Evolutionary conservation across 2,797 vertebrate species (phyloP), one percentile per base, ranked within the genome.

Genomic region (Tapirus indicus): DNA sequence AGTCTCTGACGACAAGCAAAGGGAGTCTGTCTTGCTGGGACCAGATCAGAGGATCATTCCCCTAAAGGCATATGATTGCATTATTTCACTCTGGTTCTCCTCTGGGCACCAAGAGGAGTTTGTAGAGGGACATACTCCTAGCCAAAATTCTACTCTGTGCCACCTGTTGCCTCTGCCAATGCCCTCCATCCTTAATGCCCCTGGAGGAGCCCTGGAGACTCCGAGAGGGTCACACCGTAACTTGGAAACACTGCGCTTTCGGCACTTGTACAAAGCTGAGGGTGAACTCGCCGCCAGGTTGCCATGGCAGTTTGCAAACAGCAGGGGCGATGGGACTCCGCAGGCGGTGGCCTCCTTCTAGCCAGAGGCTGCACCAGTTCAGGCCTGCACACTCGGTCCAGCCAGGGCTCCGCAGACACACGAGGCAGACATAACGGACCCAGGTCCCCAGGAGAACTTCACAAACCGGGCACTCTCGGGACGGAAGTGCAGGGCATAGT

Each of bases 301-400:
- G 97, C 95, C 92, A 82, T 97, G 96, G 93, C 95, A 96, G 96
- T 97, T 82, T 97, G 96, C 89, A 80, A 90, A 93, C 89, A 83
- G 83, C 12, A 54, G 87, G 88, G 96, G 60, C 29, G 2, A 18
- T 25, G 72, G 68, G 77, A 72, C 87, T 72, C 79, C 4, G 41
- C 77, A 72, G 64, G 93, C 85, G 69, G 93, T 82, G 82, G 17
- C 71, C 96, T 74, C 17, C 47, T 93, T 82, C 64, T 3, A 6
- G 84, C 32, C 23, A 66, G 80, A 80, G 44, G 85, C 86, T 71
- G 78, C 52, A 29, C 47, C 68, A 62, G 79, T 25, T 47, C 11
- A 7, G 88, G 78, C 56, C 74, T 92, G 88, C 66, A 89, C 29
- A 27, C 75, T 44, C 21, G 79, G 29, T 86, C 41, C 47, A 75